Evolutionary conservation across 1,140 invertebrate genomes (phyloP), one percentile per base, ranked within the genome.

Genomic region (Orchestia grillus): DNA sequence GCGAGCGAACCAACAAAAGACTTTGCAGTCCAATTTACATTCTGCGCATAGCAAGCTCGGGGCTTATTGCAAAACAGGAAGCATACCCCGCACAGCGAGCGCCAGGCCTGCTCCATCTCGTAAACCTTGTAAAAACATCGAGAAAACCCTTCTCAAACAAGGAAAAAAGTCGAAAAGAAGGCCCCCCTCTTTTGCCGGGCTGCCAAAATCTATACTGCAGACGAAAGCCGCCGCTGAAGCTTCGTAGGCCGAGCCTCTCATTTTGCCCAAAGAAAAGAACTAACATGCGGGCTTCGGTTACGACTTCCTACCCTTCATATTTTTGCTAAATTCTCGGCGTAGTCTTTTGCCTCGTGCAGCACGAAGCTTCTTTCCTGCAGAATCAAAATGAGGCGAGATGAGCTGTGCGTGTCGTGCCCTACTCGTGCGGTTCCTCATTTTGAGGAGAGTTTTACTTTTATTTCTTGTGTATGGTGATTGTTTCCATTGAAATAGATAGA

Each of bases 191-290:
- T 91, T 77, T 36, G 62, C 62, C 36, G 62, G 62, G 88, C 88
- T 91, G 88, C 88, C 88, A 91, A 91, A 91, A 91, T 91, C 88
- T 91, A 91, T 91, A 91, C 41, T 77, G 62, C 62, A 77, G 62
- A 77, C 62, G 62, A 77, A 77, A 15, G 62, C 62, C 11, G 62
- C 62, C 62, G 62, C 62, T 28, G 36, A 77, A 15, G 62, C 62
- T 77, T 77, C 62, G 28, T 77, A 77, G 62, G 36, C 62, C 62
- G 28, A 1, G 88, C 88, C n/a, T 90, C 36, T 40, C 36, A 90
- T 90, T 42, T 90, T 42, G n/a, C 43, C 43, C 88, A 44, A 90
- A 44, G 41, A 90, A 90, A 90, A 44, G 41, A 90, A 90, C n/a
- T 41, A 28, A 42, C 88, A 90, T 90, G 88, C 88, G 88, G 88